Conservation (phyloP, 1,140 invertebrate genomes). For the Procambarus virginalis region DNA sequence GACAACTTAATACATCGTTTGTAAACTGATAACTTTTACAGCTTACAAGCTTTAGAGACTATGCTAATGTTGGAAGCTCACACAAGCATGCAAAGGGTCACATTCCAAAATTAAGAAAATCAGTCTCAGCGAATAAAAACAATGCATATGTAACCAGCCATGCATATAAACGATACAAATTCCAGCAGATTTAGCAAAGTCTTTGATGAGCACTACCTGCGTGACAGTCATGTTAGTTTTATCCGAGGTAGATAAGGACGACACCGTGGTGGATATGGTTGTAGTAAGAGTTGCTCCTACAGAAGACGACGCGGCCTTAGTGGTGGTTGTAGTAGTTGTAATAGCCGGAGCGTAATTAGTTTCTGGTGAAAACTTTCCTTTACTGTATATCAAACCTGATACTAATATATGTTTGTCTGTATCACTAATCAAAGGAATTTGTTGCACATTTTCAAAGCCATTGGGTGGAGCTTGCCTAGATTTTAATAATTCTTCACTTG, state of each 20-base stretch:
- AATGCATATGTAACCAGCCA: neutral
- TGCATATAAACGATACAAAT: neutral
- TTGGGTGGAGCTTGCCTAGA: slow-evolving; percentile 15
- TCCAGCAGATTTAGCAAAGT: neutral
- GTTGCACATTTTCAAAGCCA: slow-evolving; percentile 24
- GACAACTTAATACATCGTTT: neutral
- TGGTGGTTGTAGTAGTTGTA: slow-evolving; percentile 52
- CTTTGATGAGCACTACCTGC: slow-evolving; percentile 38
- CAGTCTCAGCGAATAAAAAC: neutral
- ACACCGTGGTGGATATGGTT: slow-evolving; percentile 24
- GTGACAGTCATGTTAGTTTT: slow-evolving; percentile 61
- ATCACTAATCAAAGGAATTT: slow-evolving; percentile 22
- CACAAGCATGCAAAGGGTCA: neutral
- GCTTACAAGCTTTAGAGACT: neutral
- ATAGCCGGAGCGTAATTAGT: slow-evolving; percentile 45
- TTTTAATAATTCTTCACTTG: slow-evolving; percentile 17
- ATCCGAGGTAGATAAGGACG: slow-evolving; percentile 39
- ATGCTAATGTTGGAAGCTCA: neutral
- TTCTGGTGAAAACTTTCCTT: slow-evolving; percentile 35
- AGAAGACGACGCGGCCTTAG: slow-evolving; percentile 30
- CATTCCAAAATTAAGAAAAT: neutral
- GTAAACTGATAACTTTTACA: neutral
- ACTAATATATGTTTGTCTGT: slow-evolving; percentile 9
- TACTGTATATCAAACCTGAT: slow-evolving; percentile 3
- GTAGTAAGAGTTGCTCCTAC: slow-evolving; percentile 18